These are phyloP conservation scores for Syndactyla subalaris DNA, from an alignment of 2,797 vertebrate species.

Conservation along the genomic window DNA sequence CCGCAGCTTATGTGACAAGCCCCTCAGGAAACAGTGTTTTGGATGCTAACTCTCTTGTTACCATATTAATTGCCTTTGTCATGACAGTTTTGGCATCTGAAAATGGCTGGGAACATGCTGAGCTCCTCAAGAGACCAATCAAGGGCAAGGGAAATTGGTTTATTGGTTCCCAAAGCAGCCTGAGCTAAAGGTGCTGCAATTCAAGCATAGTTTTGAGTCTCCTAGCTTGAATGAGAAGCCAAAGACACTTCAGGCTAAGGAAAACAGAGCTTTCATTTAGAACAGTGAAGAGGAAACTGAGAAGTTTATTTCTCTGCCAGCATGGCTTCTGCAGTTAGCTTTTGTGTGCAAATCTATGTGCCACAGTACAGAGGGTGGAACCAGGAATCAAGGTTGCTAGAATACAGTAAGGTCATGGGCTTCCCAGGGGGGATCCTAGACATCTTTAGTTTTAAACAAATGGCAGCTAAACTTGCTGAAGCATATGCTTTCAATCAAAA, in stretches of 20 bases:
- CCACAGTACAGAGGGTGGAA: not conserved
- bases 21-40: constrained; percentile 79
- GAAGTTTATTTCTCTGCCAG: constrained; percentile 44
- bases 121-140: constrained; percentile 74
- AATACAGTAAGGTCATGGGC: not conserved
- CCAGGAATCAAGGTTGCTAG: not conserved
- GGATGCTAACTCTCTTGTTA: constrained; percentile 80
- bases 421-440: not conserved
- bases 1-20: constrained; percentile 75
- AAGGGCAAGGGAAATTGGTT: constrained; percentile 69
- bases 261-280: constrained; percentile 55
- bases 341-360: constrained; percentile 26
- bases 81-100: constrained; percentile 79
- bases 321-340: not conserved
- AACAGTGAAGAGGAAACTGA: not conserved
- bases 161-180: constrained; percentile 61
- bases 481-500: not conserved
- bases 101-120: constrained; percentile 76
- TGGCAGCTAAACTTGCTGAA: not conserved
- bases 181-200: constrained; percentile 51
- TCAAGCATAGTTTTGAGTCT: constrained; percentile 44
- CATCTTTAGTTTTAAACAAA: not conserved
- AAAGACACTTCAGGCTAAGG: constrained; percentile 59
- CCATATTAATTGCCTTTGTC: constrained; percentile 82
- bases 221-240: constrained; percentile 51